Base-by-base conservation (phyloP, 1,140 invertebrate genomes). In the Trachymyrmex cornetzi region DNA sequence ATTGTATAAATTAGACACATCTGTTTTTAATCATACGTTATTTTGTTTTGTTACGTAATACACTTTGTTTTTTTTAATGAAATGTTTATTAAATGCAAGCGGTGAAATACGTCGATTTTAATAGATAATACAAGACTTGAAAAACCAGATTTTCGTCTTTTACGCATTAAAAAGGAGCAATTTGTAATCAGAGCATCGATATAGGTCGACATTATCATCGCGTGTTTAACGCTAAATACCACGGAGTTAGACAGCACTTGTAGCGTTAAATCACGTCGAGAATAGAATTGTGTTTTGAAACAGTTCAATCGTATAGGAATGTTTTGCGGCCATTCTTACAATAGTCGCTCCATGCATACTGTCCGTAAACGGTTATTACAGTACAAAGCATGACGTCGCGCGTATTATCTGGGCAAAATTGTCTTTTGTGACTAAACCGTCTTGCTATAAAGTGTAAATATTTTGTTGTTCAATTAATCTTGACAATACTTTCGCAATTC, bases 201-300 rank as follows among this genome's bases (percentile, higher is more conserved):
- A 16, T 69, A 67, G 11, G 34, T 22, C 30, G 77, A 14, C 61
- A 48, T 74, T 74, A 27, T 48, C 24, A 72, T n/a, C 22, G 34
- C 22, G n/a, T 81, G 53, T 34, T 81, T 44, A 72, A 34, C 30
- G 61, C 5, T 80, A 69, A 55, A 69, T 38, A 14, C 48, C 44
- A n/a, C 6, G 9, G n/a, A 74, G 24, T 34, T 57, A 11, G 67
- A 59, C 79, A 24, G 66, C 34, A 44, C 14, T 82, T 59, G 24
- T 27, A 57, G 67, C 67, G 34, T 61, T 82, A 82, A 82, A 82
- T 82, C 67, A 69, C 38, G 34, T 50, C 19, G 80, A 59, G 67
- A 82, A 82, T 59, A 61, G 80, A 74, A 74, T 30, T 82, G 55
- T 74, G 55, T 82, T 82, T 74, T 82, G 67, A 82, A 82, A 82